Evolutionary conservation across 2,113 vertebrate species (phyloP).

Genomic region (Mustela nigripes): DNA sequence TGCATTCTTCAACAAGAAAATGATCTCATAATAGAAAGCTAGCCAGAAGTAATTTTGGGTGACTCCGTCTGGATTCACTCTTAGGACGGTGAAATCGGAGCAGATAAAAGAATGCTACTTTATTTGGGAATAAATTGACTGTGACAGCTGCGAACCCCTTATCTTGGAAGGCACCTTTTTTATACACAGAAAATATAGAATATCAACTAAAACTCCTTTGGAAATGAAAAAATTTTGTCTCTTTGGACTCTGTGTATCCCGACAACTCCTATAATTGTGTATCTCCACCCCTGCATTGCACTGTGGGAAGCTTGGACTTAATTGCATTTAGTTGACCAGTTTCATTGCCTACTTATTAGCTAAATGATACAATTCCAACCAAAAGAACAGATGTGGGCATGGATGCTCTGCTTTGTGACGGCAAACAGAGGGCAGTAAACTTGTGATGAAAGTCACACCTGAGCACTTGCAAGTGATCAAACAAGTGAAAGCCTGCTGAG

Average conservation of each 20-base stretch:
- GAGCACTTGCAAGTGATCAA: not conserved
- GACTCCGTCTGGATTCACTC: not conserved
- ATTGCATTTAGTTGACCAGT: not conserved
- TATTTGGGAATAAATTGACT: not conserved
- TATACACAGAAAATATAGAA: not conserved
- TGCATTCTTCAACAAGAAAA: not conserved
- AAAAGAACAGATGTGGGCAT: constrained; percentile 32
- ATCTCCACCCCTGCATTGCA: not conserved
- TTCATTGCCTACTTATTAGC: constrained; percentile 55
- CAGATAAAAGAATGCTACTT: not conserved
- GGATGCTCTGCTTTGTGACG: not conserved
- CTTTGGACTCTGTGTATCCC: not conserved
- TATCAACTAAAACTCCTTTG: not conserved
- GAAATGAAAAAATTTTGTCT: not conserved
- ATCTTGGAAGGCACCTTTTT: constrained; percentile 35
- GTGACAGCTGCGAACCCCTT: not conserved
- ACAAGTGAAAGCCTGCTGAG: not conserved
- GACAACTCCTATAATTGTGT: not conserved
- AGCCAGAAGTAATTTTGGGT: not conserved
- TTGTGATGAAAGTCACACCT: not conserved
- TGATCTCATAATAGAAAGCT: not conserved
- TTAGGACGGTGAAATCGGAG: not conserved
- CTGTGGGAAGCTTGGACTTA: not conserved
- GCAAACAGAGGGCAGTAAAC: constrained; percentile 36
- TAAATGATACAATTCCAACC: constrained; percentile 49